Evolutionary conservation across 2,888 invertebrate genomes (phyloP).

Genomic region (Noctua pronuba): DNA sequence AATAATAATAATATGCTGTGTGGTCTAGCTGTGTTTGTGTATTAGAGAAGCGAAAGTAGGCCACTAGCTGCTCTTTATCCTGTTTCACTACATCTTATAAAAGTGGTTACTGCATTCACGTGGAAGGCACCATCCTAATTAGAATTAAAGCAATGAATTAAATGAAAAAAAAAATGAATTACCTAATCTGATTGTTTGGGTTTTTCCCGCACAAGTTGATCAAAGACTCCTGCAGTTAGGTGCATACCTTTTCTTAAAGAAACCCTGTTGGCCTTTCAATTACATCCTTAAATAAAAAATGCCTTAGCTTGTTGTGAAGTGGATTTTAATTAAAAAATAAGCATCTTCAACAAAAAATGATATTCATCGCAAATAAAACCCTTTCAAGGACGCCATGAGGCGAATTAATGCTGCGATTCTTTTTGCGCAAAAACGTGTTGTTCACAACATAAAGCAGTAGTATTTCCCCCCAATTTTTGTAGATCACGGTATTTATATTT

Average conservation of each 20-base stretch:
- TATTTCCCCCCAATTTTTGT: not conserved
- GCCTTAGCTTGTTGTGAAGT: not conserved
- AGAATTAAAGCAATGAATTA: no score
- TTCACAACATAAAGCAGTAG: not conserved
- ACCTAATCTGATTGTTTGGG: not conserved
- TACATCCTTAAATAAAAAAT: not conserved
- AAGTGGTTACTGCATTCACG: not conserved
- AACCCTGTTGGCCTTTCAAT: not conserved
- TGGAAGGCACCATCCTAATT: not conserved
- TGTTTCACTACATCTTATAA: constrained; percentile 2
- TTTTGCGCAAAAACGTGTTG: not conserved
- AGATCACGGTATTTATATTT: not conserved
- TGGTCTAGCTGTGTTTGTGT: constrained; percentile 1
- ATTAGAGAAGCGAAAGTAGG: not conserved
- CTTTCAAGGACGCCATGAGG: not conserved
- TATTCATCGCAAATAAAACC: not conserved
- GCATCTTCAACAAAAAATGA: not conserved
- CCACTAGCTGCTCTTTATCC: not conserved
- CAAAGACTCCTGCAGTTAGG: not conserved
- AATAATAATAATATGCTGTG: constrained; percentile 1
- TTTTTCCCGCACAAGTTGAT: constrained; percentile 10
- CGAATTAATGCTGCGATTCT: not conserved
- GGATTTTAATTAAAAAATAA: not conserved
- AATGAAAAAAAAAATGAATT: no score
- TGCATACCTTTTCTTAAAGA: not conserved